phyloP scores from a whole-genome alignment of 1,140 invertebrate genomes.

The Bombus superbus region DNA sequence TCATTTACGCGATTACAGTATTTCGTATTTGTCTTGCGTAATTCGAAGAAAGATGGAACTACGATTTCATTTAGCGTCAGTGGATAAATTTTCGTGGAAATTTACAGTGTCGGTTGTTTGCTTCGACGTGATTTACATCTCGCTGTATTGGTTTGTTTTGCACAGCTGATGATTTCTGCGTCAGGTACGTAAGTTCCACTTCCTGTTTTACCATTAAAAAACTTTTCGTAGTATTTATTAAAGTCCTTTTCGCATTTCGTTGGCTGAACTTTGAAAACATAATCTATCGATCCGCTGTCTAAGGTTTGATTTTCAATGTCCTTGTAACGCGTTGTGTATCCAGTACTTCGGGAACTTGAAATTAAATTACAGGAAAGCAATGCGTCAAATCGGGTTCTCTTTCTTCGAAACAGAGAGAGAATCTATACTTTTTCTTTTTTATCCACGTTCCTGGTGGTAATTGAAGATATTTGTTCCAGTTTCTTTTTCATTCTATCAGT shows the following conservation, averaged over 20 bases:
- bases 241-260: background rate
- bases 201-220: background rate
- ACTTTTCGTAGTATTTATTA: background rate
- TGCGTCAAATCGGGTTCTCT: background rate
- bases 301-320: background rate
- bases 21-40: background rate
- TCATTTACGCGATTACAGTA: background rate
- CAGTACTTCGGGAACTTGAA: background rate
- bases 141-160: background rate
- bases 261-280: background rate
- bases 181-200: background rate
- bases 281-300: background rate
- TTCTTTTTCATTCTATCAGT: background rate
- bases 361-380: conserved; percentile 9
- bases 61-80: background rate
- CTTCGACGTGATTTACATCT: background rate
- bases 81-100: background rate
- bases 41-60: background rate
- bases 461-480: background rate
- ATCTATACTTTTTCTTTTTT: background rate
- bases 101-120: background rate
- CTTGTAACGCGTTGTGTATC: background rate
- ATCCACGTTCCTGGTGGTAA: background rate
- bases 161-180: conserved; percentile 5
- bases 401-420: too few species aligned